phyloP scores from a whole-genome alignment of 2,113 vertebrate genomes.

The Kryptolebias marmoratus region DNA sequence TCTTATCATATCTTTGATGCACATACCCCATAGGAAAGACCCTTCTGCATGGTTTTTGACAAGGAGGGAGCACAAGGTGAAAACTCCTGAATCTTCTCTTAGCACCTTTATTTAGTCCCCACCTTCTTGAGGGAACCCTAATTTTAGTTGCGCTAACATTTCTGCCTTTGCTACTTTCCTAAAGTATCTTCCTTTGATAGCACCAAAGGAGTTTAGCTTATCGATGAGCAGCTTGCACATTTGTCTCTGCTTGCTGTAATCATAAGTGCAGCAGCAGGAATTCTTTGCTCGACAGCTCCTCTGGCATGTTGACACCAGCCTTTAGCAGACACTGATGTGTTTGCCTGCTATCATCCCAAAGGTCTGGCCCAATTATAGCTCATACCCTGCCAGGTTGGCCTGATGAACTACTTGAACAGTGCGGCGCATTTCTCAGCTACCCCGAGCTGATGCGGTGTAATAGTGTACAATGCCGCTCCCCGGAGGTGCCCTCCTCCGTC shows the following conservation, averaged over 20 bases:
- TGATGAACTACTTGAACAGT: slow-evolving; percentile 55
- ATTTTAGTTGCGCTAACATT: neutral
- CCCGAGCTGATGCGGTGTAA: slow-evolving; percentile 52
- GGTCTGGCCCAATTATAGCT: slow-evolving; percentile 71
- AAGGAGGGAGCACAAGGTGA: no score
- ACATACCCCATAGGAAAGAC: no score
- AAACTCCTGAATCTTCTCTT: no score
- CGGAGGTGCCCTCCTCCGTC: slow-evolving; percentile 35
- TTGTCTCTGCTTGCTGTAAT: neutral
- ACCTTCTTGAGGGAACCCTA: no score
- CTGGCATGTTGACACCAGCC: slow-evolving; percentile 56
- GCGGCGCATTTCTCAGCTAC: slow-evolving; percentile 31
- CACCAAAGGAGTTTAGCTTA: neutral
- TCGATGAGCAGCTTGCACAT: neutral
- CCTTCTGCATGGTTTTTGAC: no score
- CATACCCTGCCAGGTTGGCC: slow-evolving; percentile 46
- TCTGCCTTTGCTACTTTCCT: neutral
- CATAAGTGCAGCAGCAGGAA: slow-evolving; percentile 34
- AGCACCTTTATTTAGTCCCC: no score
- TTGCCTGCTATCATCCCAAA: slow-evolving; percentile 53
- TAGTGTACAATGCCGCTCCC: slow-evolving; percentile 48
- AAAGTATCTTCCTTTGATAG: neutral
- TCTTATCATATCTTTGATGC: no score
- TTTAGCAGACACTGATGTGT: slow-evolving; percentile 62
- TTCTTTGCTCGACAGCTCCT: slow-evolving; percentile 30